These are phyloP conservation scores for Epicauta chinensis DNA, from an alignment of 1,140 invertebrate species.

Conservation along the genomic window DNA sequence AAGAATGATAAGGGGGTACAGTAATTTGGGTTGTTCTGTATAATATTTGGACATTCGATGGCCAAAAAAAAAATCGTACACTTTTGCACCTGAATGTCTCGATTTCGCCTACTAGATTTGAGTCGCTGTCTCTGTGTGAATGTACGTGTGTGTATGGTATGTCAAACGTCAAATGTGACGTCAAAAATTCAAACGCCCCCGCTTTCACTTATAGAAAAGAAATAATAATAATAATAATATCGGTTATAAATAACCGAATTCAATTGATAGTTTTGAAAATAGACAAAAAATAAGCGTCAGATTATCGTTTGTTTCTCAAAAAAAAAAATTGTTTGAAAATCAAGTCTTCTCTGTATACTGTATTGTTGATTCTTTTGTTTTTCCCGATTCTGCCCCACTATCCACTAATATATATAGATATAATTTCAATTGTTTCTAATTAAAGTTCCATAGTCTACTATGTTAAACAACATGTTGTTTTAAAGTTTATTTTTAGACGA, in stretches of 20 bases:
- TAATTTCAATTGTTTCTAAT: too few relatives aligned
- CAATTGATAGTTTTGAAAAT: neutral
- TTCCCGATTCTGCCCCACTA: too few relatives aligned
- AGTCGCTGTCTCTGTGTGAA: conserved; percentile 14
- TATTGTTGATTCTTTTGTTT: neutral
- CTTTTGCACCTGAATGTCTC: conserved; percentile 19
- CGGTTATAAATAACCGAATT: neutral
- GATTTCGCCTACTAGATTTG: conserved; percentile 22
- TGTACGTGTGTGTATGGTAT: too few relatives aligned
- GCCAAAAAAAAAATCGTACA: neutral
- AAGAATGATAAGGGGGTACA: neutral
- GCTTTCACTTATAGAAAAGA: neutral
- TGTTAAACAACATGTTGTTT: too few relatives aligned
- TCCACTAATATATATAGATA: too few relatives aligned
- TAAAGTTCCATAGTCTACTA: too few relatives aligned
- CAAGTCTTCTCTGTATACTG: neutral
- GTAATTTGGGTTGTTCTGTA: neutral
- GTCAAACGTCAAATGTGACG: conserved; percentile 36
- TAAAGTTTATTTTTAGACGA: conserved; percentile 4
- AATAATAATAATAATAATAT: neutral
- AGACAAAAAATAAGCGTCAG: neutral
- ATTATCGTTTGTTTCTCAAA: neutral
- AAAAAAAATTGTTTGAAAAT: neutral
- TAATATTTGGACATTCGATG: neutral
- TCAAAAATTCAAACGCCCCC: conserved; percentile 35